Base-by-base conservation (phyloP, 1,140 invertebrate species). In the Coelopa frigida region DNA sequence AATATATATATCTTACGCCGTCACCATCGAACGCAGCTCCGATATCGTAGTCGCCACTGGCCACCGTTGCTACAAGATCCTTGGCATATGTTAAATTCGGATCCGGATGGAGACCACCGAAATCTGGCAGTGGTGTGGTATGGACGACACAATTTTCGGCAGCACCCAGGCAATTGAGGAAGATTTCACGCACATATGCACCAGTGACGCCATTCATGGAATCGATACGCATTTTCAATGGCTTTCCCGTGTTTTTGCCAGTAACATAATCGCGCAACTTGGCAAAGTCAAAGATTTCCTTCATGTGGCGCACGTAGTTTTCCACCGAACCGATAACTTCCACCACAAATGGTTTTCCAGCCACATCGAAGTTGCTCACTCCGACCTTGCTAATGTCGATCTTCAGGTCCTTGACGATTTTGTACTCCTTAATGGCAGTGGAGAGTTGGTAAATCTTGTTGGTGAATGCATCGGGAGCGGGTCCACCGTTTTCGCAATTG, bases 1-100 rank as follows among this genome's bases (percentile, higher is more conserved):
- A 44, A 40, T 24, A 33, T 24, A 36, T 7, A 36, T 21, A 31
- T 67, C 73, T 72, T 70, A 83, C 87, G 48, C 94, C 95, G 73
- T 99, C 96, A 8, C 96, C 96, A 77, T 99, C 97, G 72, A 99
- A 99, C 38, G 97, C 97, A 26, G 92, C 94, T 27, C 96, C 97
- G 62, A 99, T 88, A 70, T 94, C 90, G 66, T 89, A 89, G 41
- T 84, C 80, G 2, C 88, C 86, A 54, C 81, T 76, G 58, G 82
- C 79, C 40, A 96, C 78, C 3, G 79, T 75, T 31, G 84, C 72
- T 0, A 70, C 67, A 21, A 70, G 51, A 44, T 69, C 67, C 53
- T 70, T 70, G 18, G 75, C 71, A 39, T 70, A 70, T 0, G 95
- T 98, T 24, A 99, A 75, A 77, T 99, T 99, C 17, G 97, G 97